A percentile compares a stretch with the other conserved stretches of the same genome.
Evolutionary conservation across 2,888 invertebrate species (phyloP).

Genomic region (Crepidodera aurea): DNA sequence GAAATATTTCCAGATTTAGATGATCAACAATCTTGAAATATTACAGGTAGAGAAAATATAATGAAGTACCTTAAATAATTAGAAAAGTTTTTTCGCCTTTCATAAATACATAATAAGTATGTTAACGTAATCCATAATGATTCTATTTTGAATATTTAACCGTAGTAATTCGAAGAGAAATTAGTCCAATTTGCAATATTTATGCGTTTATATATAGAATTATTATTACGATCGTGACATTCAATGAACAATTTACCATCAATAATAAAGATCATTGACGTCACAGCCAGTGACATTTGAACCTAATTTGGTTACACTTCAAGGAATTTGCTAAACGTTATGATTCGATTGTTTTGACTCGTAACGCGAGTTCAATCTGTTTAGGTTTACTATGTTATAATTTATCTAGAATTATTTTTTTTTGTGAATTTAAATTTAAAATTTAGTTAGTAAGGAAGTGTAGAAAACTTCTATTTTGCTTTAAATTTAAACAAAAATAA

Average conservation of each 20-base stretch:
- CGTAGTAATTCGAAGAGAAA: neutral
- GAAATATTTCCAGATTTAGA: no score
- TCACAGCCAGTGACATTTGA: slow-evolving; percentile 49
- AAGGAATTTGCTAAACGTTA: slow-evolving; percentile 9
- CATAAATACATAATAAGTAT: no score
- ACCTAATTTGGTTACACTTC: slow-evolving; percentile 36
- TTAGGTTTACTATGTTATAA: neutral
- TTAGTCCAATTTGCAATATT: neutral
- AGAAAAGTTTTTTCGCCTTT: no score
- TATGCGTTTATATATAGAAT: slow-evolving; percentile 33
- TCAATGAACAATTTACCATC: slow-evolving; percentile 49
- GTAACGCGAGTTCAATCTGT: slow-evolving; percentile 2
- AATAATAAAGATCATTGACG: slow-evolving; percentile 51
- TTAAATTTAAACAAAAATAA: no score
- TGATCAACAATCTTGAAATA: no score
- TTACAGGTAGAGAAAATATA: no score
- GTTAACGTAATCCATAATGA: neutral
- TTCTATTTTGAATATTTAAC: neutral
- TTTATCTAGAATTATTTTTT: no score
- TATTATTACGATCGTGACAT: slow-evolving; percentile 42
- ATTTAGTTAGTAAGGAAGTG: no score
- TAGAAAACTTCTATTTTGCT: no score
- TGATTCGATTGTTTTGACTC: slow-evolving; percentile 15
- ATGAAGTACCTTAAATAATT: no score
- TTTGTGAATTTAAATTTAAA: no score